Base-by-base conservation (phyloP, 2,888 invertebrate species). In the Eupithecia centaureata region DNA sequence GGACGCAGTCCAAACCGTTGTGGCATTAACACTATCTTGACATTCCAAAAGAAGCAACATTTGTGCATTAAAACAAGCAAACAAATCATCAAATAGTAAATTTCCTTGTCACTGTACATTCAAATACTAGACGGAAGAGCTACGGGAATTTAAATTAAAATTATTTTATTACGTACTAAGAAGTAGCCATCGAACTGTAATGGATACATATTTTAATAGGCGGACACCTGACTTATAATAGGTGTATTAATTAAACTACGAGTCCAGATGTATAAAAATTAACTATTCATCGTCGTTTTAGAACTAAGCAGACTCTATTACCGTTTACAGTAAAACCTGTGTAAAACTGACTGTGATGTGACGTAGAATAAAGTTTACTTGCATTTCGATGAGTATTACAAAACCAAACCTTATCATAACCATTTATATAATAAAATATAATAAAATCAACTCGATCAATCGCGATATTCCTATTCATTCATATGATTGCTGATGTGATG, bases 191-290 rank as follows among this genome's bases (percentile, higher is more conserved):
- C 86, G 84, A 89, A 87, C 86, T 83, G 83, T 88, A 88, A 91
- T 90, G 91, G 90, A 90, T 90, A 91, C 88, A 91, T 88, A 91
- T 77, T 80, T 89, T 92, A 92, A 93, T 93, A 93, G 93, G 93
- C 93, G 93, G 93, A 91, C 85, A 87, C 87, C 86, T 91, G 90
- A 91, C 91, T 91, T 91, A 90, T 85, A 89, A 61, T 62, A 91
- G 91, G 92, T 92, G 92, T 90, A 87, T 84, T 77, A 90, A 90
- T 92, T 89, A 91, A 90, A 91, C 92, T 92, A 92, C 91, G 83
- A 88, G 87, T 90, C 88, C 88, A 85, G 90, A 91, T 89, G 91
- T 90, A 92, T 90, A 91, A 90, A 89, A 86, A n/a, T n/a, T 79
- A 86, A 91, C 90, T 91, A 92, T 90, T 89, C 92, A 90, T 91